Evolutionary conservation across 2,888 invertebrate genomes (phyloP), one percentile per base, ranked within the genome.

Genomic region (Cheilosia impressa): DNA sequence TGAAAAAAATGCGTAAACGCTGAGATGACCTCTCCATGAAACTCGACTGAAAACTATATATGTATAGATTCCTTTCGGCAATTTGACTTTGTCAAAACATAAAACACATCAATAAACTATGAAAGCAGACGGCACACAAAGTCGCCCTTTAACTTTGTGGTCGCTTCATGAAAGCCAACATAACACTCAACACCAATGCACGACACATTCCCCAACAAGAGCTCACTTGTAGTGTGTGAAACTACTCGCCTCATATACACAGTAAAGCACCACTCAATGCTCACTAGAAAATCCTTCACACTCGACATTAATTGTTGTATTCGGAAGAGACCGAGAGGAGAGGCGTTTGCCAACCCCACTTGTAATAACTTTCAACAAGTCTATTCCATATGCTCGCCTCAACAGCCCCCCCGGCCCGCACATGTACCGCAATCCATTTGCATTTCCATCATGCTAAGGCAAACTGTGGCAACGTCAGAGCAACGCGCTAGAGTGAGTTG

Each of bases 301-400:
- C 82, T 83, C 78, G 82, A 83, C 82, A 83, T 72, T 83, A 77
- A 83, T 83, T 83, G 82, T 78, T 83, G 66, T 78, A 55, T 77
- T 76, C 47, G 22, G 76, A 71, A 76, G 60, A 65, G 60, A 69
- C 57, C 47, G 50, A 41, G 55, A 19, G 47, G 43, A 15, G 62
- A 17, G 45, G 45, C 45, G 45, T 55, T 76, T 63, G 63, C 81
- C 76, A 60, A 75, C 68, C 57, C 34, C 73, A 77, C 69, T 77
- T 62, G 66, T 72, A 76, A 76, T 81, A 81, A 81, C 76, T 82
- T 82, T 77, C 78, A 82, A 82, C 82, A 78, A 82, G 82, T 82
- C 71, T 71, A 77, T 71, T 63, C 38, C 77, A 62, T 72, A 66
- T 62, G 60, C 47, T 78, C 66, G 43, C 55, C 34, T 71, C 31